These are phyloP conservation scores for Pollenia griseotomentosa DNA, from an alignment of 2,888 invertebrate genomes.

Conservation along the genomic window DNA sequence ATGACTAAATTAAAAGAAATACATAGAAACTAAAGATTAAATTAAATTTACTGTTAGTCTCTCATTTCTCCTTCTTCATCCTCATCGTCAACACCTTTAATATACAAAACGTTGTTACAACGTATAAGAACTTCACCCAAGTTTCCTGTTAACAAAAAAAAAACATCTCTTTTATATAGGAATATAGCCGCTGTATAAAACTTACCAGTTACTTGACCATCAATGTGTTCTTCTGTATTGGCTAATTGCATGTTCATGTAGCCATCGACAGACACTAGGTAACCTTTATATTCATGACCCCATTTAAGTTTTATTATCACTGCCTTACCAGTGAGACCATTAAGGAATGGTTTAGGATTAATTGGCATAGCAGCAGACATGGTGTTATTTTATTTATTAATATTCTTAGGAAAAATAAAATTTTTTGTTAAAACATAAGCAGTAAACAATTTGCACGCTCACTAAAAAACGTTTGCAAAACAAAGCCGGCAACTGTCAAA, in stretches of 20 bases:
- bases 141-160: conserved; percentile 86
- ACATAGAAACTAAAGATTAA: not conserved
- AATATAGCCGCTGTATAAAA: not conserved
- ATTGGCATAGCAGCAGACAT: conserved; percentile 94
- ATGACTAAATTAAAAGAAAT: conserved; percentile 14
- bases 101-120: conserved; percentile 98
- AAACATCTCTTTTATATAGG: not conserved
- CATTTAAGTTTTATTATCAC: conserved; percentile 99
- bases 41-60: conserved; percentile 76
- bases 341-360: conserved; percentile 99
- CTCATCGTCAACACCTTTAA: conserved; percentile 97
- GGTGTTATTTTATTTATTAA: conserved; percentile 58
- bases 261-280: conserved; percentile 98
- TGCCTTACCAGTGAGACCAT: conserved; percentile 98
- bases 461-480: conserved; percentile 43
- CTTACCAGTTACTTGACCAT: conserved; percentile 93
- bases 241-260: conserved; percentile 99
- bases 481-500: conserved; percentile 48
- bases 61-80: conserved; percentile 98
- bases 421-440: not conserved
- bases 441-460: conserved; percentile 50
- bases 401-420: not conserved
- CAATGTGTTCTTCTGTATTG: conserved; percentile 98
- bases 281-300: conserved; percentile 99
- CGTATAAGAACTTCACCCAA: conserved; percentile 98